These are phyloP conservation scores for Sisor rabdophorus DNA, from an alignment of 2,113 vertebrate genomes.

Conservation along the genomic window DNA sequence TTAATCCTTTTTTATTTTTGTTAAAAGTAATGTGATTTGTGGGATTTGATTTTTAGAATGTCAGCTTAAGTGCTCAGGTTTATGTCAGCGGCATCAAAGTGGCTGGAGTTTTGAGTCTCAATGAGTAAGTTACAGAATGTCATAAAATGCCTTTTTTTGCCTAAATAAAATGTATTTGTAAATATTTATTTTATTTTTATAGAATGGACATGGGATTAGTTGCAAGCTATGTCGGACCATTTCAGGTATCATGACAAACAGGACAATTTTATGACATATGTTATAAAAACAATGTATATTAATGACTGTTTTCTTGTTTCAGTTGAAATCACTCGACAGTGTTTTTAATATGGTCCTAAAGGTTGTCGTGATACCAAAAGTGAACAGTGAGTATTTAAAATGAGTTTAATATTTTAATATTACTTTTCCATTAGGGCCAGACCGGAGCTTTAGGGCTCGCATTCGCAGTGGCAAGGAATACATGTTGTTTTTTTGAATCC, in stretches of 20 bases:
- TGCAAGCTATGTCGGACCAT: conserved; percentile 66
- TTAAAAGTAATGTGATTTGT: neutral
- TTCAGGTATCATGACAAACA: conserved; percentile 59
- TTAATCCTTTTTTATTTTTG: neutral
- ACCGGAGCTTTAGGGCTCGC: too few species aligned
- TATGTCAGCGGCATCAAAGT: conserved; percentile 56
- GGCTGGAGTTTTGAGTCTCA: conserved; percentile 59
- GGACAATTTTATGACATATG: neutral
- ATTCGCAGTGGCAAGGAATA: too few species aligned
- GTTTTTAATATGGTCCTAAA: conserved; percentile 60
- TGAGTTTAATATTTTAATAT: neutral
- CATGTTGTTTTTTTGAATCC: too few species aligned
- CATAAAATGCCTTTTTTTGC: neutral
- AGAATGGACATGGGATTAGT: conserved; percentile 62
- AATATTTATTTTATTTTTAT: conserved; percentile 41
- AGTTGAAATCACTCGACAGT: conserved; percentile 60
- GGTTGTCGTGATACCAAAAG: conserved; percentile 55
- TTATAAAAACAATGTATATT: neutral
- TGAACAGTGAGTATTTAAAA: conserved; percentile 62
- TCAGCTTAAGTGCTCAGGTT: conserved; percentile 58
- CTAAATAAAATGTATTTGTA: neutral
- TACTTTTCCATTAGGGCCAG: too few species aligned
- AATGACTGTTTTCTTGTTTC: neutral
- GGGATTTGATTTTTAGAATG: conserved; percentile 49
- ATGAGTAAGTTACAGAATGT: conserved; percentile 58